These are phyloP conservation scores for Ochropacha duplaris DNA, from an alignment of 2,888 invertebrate species.

Conservation along the genomic window DNA sequence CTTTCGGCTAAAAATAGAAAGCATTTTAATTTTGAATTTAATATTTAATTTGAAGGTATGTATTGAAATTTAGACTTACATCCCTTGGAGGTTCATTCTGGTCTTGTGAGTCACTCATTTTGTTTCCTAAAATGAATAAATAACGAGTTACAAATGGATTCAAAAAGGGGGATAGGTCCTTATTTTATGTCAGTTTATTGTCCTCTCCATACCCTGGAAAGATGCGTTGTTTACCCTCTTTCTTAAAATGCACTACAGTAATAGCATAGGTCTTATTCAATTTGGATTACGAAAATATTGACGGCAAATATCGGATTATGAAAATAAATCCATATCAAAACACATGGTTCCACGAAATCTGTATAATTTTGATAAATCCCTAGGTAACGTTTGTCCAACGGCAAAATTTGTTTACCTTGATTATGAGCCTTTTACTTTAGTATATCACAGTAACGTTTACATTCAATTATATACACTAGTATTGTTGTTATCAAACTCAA, in stretches of 20 bases:
- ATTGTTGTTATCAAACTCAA: conserved; percentile 5
- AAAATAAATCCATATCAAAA: conserved; percentile 11
- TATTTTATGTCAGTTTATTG: too few species aligned
- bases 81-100: conserved; percentile 75
- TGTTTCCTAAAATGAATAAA: conserved; percentile 34
- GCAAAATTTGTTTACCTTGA: conserved; percentile 61
- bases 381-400: conserved; percentile 27
- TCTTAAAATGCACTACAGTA: conserved; percentile 9
- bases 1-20: conserved; percentile 80
- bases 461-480: conserved; percentile 6
- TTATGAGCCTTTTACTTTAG: conserved; percentile 11
- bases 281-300: not conserved
- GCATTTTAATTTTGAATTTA: not conserved
- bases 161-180: conserved; percentile 13
- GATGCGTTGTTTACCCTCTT: conserved; percentile 47
- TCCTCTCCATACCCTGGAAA: not conserved
- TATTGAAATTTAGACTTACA: conserved; percentile 49
- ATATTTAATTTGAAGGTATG: not conserved
- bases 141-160: conserved; percentile 6
- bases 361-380: conserved; percentile 21
- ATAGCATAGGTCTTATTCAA: not conserved
- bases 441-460: conserved; percentile 6
- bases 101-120: conserved; percentile 70
- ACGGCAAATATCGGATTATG: not conserved
- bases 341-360: conserved; percentile 24